Evolutionary conservation across 2,888 invertebrate genomes (phyloP).

Genomic region (Xestobium rufovillosum): DNA sequence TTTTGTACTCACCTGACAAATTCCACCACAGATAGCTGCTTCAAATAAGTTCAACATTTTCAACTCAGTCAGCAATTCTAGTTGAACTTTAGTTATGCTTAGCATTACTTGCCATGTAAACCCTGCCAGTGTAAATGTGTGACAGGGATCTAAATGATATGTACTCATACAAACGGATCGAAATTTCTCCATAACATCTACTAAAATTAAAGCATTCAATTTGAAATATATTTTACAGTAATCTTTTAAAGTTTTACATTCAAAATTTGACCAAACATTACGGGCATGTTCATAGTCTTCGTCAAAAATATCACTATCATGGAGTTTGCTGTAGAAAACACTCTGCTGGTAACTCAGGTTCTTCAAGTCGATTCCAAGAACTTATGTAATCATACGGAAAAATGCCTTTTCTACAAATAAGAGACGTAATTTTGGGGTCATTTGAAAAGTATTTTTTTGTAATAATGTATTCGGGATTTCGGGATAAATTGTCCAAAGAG

Average conservation of each 20-base stretch:
- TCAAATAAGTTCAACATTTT: neutral
- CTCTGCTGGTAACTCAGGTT: neutral
- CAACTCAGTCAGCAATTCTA: neutral
- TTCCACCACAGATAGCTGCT: neutral
- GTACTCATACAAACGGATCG: neutral
- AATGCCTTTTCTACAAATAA: too few species aligned
- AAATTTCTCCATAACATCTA: conserved; percentile 6
- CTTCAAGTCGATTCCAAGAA: neutral
- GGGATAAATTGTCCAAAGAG: too few species aligned
- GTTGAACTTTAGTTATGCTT: neutral
- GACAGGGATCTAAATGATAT: neutral
- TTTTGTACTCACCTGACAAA: neutral
- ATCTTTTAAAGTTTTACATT: conserved; percentile 1
- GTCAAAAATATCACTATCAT: neutral
- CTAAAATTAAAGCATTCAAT: neutral
- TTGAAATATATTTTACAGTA: conserved; percentile 1
- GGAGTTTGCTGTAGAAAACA: conserved; percentile 3
- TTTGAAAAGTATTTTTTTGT: too few species aligned
- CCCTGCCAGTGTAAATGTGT: conserved; percentile 1
- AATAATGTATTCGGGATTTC: too few species aligned
- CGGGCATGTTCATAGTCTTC: conserved; percentile 4
- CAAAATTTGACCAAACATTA: conserved; percentile 2
- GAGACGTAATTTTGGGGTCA: too few species aligned
- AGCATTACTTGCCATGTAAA: neutral
- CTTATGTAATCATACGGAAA: conserved; percentile 5